phyloP scores from a whole-genome alignment of 2,888 invertebrate species.

The Drosophila lacicola region DNA sequence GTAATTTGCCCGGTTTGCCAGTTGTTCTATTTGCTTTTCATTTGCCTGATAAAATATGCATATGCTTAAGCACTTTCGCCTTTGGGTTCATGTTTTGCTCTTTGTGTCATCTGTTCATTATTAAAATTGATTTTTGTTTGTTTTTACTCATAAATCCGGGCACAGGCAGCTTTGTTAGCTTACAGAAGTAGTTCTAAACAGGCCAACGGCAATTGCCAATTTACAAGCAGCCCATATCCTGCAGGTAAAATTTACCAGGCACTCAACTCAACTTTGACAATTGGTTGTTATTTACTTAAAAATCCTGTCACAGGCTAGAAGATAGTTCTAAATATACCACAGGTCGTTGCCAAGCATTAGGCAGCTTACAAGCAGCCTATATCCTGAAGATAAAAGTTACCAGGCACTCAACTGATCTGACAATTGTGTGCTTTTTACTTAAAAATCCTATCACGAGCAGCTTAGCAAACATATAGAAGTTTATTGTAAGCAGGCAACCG shows the following conservation, averaged over 20 bases:
- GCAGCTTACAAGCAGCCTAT: too few species aligned
- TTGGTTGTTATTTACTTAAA: neutral
- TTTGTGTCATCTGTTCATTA: constrained; percentile 29
- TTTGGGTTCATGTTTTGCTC: neutral
- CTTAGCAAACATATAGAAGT: too few species aligned
- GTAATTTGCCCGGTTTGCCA: constrained; percentile 61
- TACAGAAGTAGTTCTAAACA: too few species aligned
- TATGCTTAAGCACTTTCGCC: constrained; percentile 22
- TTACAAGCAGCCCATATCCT: neutral
- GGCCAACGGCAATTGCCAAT: too few species aligned
- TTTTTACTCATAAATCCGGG: constrained; percentile 1
- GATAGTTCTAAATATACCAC: too few species aligned
- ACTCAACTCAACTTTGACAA: constrained; percentile 11
- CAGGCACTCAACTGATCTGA: constrained; percentile 7
- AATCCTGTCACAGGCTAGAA: too few species aligned
- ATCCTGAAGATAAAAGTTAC: too few species aligned
- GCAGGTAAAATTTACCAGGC: neutral
- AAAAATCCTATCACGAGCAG: too few species aligned
- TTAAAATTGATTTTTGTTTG: constrained; percentile 31
- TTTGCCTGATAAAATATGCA: constrained; percentile 68
- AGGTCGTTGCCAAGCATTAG: too few species aligned
- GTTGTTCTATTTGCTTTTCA: constrained; percentile 69
- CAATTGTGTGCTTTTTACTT: too few species aligned
- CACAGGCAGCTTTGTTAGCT: neutral
- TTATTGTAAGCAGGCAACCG: too few species aligned